Base-by-base conservation (phyloP, 2,888 invertebrate genomes). In the Dryococelus australis region DNA sequence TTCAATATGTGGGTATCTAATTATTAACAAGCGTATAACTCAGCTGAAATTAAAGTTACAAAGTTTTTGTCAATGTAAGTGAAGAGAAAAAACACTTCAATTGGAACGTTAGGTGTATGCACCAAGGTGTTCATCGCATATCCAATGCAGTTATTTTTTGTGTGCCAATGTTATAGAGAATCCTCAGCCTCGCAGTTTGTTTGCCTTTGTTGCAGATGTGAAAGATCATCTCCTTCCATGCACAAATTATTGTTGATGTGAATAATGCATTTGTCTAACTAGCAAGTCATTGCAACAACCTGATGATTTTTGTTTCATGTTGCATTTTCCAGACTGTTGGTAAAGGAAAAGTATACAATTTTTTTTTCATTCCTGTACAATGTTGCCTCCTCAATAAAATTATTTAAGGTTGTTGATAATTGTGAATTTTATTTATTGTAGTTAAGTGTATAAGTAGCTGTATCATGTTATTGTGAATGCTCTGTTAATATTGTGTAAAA, bases 361-460 rank as follows among this genome's bases (percentile, higher is more conserved):
- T n/a, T n/a, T n/a, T 65, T 47, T 65, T 65, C 65, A 65, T 65
- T 65, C 65, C 65, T 65, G 65, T 65, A 65, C 65, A 65, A 65
- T 65, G 65, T 65, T 65, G 65, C 65, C 65, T 65, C 65, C 65
- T 65, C 24, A 65, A 65, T 65, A 65, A 65, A 65, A 65, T 65
- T 65, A 65, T 65, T 65, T 65, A 65, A 65, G 24, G 65, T 65
- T 65, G 65, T 65, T 65, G 65, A 65, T 12, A 12, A 20, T 65
- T 13, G 8, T 8, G 24, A 65, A 6, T 65, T 9, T 65, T 65
- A 65, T 65, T 65, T 65, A 65, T 65, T 65, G 10, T 65, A 65
- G 65, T 6, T 24, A 20, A 6, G 65, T 47, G 12, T 47, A n/a
- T n/a, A n/a, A n/a, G n/a, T n/a, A n/a, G n/a, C n/a, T n/a, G n/a